A percentile compares a stretch with the other conserved stretches of the same genome.
Conservation (phyloP, 2,113 vertebrate genomes). For the Phycodurus eques region DNA sequence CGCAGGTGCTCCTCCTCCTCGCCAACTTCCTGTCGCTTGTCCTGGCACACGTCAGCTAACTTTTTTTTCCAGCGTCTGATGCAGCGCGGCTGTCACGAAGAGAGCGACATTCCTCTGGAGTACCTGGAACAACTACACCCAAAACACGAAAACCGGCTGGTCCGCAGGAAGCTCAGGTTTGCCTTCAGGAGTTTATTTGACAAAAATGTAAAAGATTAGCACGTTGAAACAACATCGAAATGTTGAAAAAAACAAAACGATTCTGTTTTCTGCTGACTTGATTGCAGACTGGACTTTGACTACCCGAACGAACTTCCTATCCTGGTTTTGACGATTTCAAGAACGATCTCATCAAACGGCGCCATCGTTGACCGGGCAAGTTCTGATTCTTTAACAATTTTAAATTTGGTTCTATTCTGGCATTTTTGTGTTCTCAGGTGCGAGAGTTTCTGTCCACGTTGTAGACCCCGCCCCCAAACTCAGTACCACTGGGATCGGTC, state of each 20-base stretch:
- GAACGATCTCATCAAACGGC: slow-evolving; percentile 78
- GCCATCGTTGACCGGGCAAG: slow-evolving; percentile 72
- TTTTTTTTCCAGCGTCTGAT: slow-evolving; percentile 64
- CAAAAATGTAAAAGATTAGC: background rate
- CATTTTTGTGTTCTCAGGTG: slow-evolving; percentile 48
- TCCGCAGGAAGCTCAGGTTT: slow-evolving; percentile 75
- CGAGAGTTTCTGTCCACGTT: slow-evolving; percentile 56
- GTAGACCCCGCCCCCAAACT: slow-evolving; percentile 14
- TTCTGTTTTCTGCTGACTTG: background rate
- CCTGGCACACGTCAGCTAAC: slow-evolving; percentile 1
- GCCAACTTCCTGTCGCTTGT: background rate
- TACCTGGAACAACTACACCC: slow-evolving; percentile 83
- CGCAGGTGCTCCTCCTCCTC: slow-evolving; percentile 66
- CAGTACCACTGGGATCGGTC: no score
- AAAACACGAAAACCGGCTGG: slow-evolving; percentile 83
- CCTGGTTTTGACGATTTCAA: slow-evolving; percentile 82
- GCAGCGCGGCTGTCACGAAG: slow-evolving; percentile 75
- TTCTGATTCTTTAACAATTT: background rate
- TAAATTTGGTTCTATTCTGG: background rate
- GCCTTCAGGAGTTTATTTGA: background rate
- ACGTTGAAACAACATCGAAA: no score
- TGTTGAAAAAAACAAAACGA: no score
- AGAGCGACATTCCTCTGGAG: slow-evolving; percentile 80
- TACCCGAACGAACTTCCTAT: slow-evolving; percentile 77
- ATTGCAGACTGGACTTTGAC: slow-evolving; percentile 76